Base-by-base conservation (phyloP, 2,113 vertebrate species). In the Tor tambroides region DNA sequence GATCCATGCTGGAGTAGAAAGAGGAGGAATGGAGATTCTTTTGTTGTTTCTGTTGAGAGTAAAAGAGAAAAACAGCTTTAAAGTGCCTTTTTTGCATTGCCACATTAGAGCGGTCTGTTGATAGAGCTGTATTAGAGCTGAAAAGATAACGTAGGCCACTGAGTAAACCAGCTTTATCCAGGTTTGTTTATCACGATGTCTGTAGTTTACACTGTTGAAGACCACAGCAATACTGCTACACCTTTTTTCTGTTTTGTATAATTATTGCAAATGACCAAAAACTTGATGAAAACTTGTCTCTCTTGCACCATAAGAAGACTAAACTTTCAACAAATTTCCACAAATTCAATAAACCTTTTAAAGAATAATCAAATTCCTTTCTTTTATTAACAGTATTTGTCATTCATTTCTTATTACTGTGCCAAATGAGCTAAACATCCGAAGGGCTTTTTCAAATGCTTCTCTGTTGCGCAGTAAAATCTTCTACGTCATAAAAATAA, bases 71-170 rank as follows among this genome's bases (percentile, higher is more conserved):
- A 96, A 95, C 92, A 95, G 95, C 95, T 96, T 96, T 95, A 94
- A 97, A 96, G 96, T 97, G 96, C 97, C 96, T 97, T 97, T 95
- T 83, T 83, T 82, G 80, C 81, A 69, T 89, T 95, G 94, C 94
- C 94, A 94, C 93, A 94, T 94, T 95, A 93, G 91, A 92, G 93
- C 92, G 89, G 94, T 93, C 91, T 91, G 94, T 95, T 95, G 93
- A 92, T 95, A 91, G 86, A 90, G 38, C 89, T 88, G 51, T 46
- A 46, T 12, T 46, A 46, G 43, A 46, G 2, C 43, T 46, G 11
- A 91, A 91, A 95, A 95, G 94, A 90, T 91, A 80, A 91, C 61
- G 54, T 95, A 95, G 95, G 93, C 93, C 91, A 94, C 94, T 92
- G 90, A 91, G 91, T 85, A 93, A 76, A 87, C 35, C 91, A 80